Conservation (phyloP, 1,140 invertebrate genomes). For the Venturia canescens region DNA sequence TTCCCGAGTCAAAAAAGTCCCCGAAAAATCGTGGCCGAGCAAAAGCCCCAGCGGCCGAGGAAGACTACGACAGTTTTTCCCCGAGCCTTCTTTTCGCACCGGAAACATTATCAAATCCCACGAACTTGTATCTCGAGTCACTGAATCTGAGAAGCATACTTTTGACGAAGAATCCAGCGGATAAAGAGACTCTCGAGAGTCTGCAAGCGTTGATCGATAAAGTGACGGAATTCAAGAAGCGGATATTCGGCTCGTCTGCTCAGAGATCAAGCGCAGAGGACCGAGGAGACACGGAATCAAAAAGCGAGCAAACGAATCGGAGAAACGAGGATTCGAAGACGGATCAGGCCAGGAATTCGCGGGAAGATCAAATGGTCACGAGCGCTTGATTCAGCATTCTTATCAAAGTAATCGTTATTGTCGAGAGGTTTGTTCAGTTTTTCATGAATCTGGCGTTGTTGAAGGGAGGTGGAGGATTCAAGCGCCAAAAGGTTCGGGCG, state of each 20-base stretch:
- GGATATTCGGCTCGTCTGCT: slow-evolving; percentile 26
- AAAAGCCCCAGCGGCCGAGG: not conserved
- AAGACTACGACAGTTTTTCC: slow-evolving; percentile 46
- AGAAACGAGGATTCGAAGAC: not conserved
- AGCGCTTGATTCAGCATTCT: not conserved
- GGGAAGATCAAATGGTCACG: slow-evolving; percentile 16
- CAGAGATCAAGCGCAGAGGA: not conserved
- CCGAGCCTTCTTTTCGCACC: not conserved
- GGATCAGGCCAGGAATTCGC: not conserved
- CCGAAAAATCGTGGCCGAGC: slow-evolving; percentile 33
- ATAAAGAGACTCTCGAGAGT: slow-evolving; percentile 50
- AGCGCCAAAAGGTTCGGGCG: not conserved
- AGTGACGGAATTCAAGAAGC: slow-evolving; percentile 49
- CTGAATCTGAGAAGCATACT: not conserved
- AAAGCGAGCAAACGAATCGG: not conserved
- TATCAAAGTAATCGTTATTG: slow-evolving; percentile 1
- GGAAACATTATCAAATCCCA: not conserved
- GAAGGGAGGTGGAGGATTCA: slow-evolving; percentile 44
- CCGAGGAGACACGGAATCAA: not conserved
- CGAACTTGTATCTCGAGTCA: not conserved
- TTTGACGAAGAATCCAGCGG: slow-evolving; percentile 26
- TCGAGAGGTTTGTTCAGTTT: slow-evolving; percentile 9
- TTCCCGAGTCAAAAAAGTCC: slow-evolving; percentile 8
- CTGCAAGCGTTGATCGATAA: slow-evolving; percentile 54
- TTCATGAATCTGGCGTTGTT: slow-evolving; percentile 11